Conservation (phyloP, 2,113 vertebrate genomes). For the Labeo catla region DNA sequence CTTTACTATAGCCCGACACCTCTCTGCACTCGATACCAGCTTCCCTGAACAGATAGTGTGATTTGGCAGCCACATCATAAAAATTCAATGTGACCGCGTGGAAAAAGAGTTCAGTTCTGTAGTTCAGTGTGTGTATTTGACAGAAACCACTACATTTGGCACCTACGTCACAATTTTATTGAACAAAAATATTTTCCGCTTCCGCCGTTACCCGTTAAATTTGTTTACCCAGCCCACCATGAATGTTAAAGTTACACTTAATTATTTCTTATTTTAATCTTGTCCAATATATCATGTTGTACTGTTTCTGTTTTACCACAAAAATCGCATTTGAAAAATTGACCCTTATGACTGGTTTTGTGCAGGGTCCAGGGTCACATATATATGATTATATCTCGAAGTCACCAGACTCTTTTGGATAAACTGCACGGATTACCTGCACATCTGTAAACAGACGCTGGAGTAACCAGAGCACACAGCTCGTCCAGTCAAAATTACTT, state of each 20-base stretch:
- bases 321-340: too few species aligned
- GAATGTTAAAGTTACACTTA: too few species aligned
- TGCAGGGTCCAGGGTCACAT: too few species aligned
- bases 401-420: neutral
- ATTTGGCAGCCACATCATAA: neutral
- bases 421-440: conserved; percentile 63
- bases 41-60: conserved; percentile 57
- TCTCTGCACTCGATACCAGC: conserved; percentile 60
- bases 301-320: too few species aligned
- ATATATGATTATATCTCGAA: too few species aligned
- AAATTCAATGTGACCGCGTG: neutral
- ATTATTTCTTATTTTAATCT: too few species aligned
- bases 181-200: neutral
- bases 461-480: conserved; percentile 70
- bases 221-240: too few species aligned
- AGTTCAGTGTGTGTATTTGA: neutral
- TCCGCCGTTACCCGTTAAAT: too few species aligned
- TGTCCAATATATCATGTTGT: too few species aligned
- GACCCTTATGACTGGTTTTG: too few species aligned
- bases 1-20: conserved; percentile 57
- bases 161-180: neutral
- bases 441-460: conserved; percentile 67
- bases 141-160: neutral
- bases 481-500: conserved; percentile 60
- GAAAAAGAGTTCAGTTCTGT: neutral